Evolutionary conservation across 2,113 vertebrate genomes (phyloP).

Genomic region (Mesoclemmys tuberculata): DNA sequence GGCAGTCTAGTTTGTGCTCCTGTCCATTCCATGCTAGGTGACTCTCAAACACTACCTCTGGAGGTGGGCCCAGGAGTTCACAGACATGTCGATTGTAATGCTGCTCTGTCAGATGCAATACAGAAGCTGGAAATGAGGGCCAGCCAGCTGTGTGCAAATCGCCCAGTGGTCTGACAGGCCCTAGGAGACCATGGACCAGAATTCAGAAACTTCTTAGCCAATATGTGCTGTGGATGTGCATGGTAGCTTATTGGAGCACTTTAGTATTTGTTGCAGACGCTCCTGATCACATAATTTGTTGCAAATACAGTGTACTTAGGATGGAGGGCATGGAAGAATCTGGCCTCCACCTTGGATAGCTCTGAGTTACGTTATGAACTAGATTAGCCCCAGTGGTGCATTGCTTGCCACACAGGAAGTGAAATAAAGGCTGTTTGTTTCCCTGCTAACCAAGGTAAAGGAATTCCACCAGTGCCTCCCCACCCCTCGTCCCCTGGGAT

Average conservation of each 20-base stretch:
- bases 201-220: no score
- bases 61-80: no score
- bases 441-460: not conserved
- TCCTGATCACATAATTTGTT: not conserved
- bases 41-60: no score
- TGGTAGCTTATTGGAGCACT: no score
- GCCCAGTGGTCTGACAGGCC: not conserved
- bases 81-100: no score
- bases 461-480: no score
- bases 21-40: no score
- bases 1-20: no score
- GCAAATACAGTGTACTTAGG: not conserved
- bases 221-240: no score
- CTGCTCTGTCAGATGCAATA: no score
- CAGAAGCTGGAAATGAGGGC: not conserved
- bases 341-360: not conserved
- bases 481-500: no score
- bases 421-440: not conserved
- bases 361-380: not conserved
- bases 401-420: not conserved
- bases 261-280: not conserved
- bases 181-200: no score
- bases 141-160: not conserved
- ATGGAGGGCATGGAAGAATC: not conserved
- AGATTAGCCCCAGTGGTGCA: not conserved